phyloP scores from a whole-genome alignment of 2,888 invertebrate genomes.

The Eremobia ochroleuca region DNA sequence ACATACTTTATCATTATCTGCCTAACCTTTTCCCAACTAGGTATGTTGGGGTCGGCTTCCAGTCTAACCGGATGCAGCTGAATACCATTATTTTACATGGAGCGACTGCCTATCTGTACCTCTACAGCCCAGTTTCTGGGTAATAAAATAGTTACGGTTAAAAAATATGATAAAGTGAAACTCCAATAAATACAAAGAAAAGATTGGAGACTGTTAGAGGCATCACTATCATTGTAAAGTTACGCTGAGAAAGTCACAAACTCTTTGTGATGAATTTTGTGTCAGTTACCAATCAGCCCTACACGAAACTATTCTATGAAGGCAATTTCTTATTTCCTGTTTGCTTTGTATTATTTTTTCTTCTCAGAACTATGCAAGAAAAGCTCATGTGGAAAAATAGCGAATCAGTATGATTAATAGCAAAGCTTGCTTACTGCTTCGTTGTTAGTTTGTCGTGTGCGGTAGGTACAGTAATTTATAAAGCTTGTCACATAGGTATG shows the following conservation, averaged over 20 bases:
- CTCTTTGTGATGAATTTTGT: neutral
- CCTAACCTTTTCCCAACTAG: too few relatives aligned
- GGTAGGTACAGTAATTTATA: neutral
- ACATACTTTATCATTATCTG: too few relatives aligned
- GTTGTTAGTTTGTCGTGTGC: neutral
- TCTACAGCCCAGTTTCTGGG: too few relatives aligned
- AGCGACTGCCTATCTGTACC: too few relatives aligned
- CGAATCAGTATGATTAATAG: neutral
- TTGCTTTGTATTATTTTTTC: neutral
- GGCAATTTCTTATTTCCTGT: neutral
- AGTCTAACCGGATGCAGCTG: too few relatives aligned
- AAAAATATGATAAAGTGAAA: neutral
- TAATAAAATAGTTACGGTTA: neutral
- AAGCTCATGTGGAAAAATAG: neutral
- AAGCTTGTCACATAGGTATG: neutral
- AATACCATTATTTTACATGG: too few relatives aligned
- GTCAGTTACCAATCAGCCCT: neutral
- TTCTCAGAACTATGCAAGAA: neutral
- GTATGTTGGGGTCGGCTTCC: too few relatives aligned
- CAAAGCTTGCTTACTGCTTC: too few relatives aligned
- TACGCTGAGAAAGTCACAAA: neutral
- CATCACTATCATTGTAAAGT: neutral
- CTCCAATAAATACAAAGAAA: neutral
- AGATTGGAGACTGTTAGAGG: neutral
- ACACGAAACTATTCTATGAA: neutral